These are phyloP conservation scores for Cheirogaleus medius DNA, from an alignment of 2,113 vertebrate species.

Conservation along the genomic window DNA sequence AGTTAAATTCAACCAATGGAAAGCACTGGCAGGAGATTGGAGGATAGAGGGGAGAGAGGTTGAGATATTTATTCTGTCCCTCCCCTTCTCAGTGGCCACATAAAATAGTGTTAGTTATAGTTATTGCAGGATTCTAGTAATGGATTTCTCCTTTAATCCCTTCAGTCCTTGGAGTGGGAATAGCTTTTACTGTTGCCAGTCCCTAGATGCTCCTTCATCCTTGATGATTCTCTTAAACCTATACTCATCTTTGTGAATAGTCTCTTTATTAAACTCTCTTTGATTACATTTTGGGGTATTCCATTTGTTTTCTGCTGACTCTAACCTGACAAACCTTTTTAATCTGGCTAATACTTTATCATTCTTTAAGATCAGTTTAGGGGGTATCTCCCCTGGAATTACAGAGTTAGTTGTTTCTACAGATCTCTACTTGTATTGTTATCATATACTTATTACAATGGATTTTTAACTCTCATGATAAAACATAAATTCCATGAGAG, in stretches of 20 bases:
- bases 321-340: not conserved
- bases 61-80: not conserved
- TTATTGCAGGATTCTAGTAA: not conserved
- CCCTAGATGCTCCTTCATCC: not conserved
- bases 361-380: not conserved
- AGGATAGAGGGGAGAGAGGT: not conserved
- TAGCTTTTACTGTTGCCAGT: not conserved
- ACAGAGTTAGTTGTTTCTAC: not conserved
- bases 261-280: not conserved
- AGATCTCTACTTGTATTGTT: not conserved
- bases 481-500: slow-evolving; percentile 45
- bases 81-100: not conserved
- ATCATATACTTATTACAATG: not conserved
- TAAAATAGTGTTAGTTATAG: not conserved
- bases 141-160: not conserved
- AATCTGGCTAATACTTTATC: not conserved
- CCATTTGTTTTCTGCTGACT: not conserved
- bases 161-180: not conserved
- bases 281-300: not conserved
- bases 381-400: not conserved
- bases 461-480: slow-evolving; percentile 6
- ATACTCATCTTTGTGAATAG: not conserved
- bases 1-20: not conserved
- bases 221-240: not conserved
- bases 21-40: not conserved